phyloP scores from a whole-genome alignment of 2,113 vertebrate species.

The Zosterops pallidus region DNA sequence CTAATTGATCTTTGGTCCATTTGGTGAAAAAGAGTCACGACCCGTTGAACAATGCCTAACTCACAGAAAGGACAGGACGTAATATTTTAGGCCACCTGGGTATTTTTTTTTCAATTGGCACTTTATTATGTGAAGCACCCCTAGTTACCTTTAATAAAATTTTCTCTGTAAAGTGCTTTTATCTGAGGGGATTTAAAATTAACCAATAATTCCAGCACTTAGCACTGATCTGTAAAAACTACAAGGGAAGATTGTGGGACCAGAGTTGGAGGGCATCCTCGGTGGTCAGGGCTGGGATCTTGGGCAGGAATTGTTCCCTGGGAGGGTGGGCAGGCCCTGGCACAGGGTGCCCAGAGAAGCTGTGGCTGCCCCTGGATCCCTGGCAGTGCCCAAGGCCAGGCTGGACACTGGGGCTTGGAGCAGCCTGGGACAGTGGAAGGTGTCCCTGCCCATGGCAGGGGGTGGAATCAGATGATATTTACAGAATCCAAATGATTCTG shows the following conservation, averaged over 20 bases:
- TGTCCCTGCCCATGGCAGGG: not conserved
- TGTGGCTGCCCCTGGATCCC: not conserved
- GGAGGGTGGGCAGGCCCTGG: not conserved
- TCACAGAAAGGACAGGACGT: not conserved
- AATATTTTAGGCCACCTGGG: not conserved
- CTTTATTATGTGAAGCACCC: not conserved
- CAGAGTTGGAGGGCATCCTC: not conserved
- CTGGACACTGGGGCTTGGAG: not conserved
- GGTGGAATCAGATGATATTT: fast-evolving
- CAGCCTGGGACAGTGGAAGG: not conserved
- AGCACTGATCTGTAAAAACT: not conserved
- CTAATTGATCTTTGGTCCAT: not conserved
- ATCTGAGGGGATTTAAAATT: not conserved
- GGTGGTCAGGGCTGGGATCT: fast-evolving
- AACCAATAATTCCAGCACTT: not conserved
- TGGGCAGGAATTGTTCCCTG: not conserved
- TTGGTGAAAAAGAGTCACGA: not conserved
- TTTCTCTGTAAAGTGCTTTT: not conserved
- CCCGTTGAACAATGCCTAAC: fast-evolving
- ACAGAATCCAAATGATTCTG: not conserved
- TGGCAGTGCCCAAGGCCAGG: not conserved
- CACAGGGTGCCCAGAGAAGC: not conserved
- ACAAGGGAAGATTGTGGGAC: not conserved
- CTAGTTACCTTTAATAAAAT: not conserved
- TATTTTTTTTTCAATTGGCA: not conserved